These are phyloP conservation scores for Thalassoma bifasciatum DNA, from an alignment of 2,113 vertebrate species.

Conservation along the genomic window DNA sequence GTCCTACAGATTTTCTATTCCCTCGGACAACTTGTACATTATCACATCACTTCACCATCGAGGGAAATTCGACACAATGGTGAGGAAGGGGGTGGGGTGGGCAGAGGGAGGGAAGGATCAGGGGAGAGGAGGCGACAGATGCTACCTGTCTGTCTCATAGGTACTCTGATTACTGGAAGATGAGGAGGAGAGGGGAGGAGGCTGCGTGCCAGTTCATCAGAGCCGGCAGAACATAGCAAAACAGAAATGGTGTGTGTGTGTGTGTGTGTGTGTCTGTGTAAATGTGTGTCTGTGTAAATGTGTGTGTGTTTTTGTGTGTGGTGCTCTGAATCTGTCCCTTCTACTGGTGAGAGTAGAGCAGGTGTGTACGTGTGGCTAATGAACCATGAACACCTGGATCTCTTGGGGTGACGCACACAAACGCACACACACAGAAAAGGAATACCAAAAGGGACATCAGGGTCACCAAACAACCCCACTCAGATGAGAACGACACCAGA, in stretches of 20 bases:
- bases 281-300: constrained; percentile 18
- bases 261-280: constrained; percentile 24
- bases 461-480: constrained; percentile 48
- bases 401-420: constrained; percentile 70
- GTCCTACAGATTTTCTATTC: constrained; percentile 31
- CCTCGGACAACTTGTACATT: constrained; percentile 51
- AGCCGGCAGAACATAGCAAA: constrained; percentile 69
- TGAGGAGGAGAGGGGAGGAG: constrained; percentile 62
- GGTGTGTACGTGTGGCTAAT: constrained; percentile 81
- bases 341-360: constrained; percentile 74
- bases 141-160: constrained; percentile 85
- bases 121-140: constrained; percentile 81
- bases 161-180: constrained; percentile 83
- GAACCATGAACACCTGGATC: constrained; percentile 80
- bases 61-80: constrained; percentile 65
- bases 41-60: constrained; percentile 64
- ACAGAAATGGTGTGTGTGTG: constrained; percentile 38
- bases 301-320: background rate
- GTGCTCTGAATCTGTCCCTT: constrained; percentile 64
- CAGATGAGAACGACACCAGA: constrained; percentile 51
- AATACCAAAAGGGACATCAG: constrained; percentile 24
- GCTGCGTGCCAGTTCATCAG: constrained; percentile 75
- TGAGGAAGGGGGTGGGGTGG: constrained; percentile 47
- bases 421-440: constrained; percentile 30
- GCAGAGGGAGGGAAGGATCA: constrained; percentile 61